Base-by-base conservation (phyloP, 2,113 vertebrate species). In the Hassar affinis region DNA sequence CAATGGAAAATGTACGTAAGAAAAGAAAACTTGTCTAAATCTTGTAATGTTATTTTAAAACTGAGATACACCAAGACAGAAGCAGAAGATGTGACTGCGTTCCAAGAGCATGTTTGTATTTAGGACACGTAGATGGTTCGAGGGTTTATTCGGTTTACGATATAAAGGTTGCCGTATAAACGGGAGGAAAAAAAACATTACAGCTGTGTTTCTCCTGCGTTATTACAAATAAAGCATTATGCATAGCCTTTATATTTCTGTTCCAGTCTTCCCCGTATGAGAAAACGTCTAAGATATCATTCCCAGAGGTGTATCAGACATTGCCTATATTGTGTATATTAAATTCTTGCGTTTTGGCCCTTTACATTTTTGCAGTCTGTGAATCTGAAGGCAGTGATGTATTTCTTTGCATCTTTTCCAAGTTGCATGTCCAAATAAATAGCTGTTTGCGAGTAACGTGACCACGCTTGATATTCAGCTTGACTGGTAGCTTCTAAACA, bases 401-500 rank as follows among this genome's bases (percentile, higher is more conserved):
- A 75, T 61, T 77, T 75, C n/a, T 82, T 35, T 42, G 45, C 20
- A 15, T 25, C 30, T 25, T 42, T 45, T 45, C 22, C 22, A 10
- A 30, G 17, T 17, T 38, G 9, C 7, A 18, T 77, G 47, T 42
- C 30, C 45, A 27, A 27, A 66, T 78, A 35, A 77, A 69, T 71
- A 17, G 9, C 33, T 5, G 75, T 69, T 30, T 49, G 33, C 56
- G 12, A 79, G 22, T 20, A 71, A 84, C 56, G 52, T 45, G n/a
- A 49, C 62, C 14, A 6, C 25, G 49, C 33, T 74, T 57, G 17
- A 69, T 68, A 35, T 45, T 18, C 61, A 71, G 68, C 51, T 76
- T 57, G 64, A 83, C 59, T 75, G 57, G 66, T 82, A 30, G 80
- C 74, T 75, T 80, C 79, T 20, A 90, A 90, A 88, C 83, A 59